Percentiles rank a stretch among this genome's conserved stretches.
Conservation (phyloP, 2,113 vertebrate genomes). For the Eonycteris spelaea region DNA sequence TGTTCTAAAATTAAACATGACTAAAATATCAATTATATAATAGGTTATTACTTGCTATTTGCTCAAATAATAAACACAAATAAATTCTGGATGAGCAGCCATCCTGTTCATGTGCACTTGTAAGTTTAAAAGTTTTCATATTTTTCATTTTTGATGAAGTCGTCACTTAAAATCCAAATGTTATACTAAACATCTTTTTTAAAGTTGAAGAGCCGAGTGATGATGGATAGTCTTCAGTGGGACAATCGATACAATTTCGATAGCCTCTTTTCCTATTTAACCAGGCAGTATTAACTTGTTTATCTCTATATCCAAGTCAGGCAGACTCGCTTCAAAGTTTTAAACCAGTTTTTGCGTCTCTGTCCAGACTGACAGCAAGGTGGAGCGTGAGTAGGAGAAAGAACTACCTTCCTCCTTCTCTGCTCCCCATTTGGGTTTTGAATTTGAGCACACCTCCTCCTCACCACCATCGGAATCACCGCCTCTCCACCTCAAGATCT, state of each 20-base stretch:
- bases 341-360: neutral
- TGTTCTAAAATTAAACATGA: neutral
- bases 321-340: neutral
- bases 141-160: neutral
- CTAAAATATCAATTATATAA: neutral
- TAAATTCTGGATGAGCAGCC: neutral
- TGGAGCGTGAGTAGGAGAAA: neutral
- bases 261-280: neutral
- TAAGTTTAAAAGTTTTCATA: neutral
- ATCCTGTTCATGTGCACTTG: neutral
- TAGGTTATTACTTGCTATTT: neutral
- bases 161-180: constrained; percentile 4
- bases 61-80: neutral
- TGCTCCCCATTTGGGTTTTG: neutral
- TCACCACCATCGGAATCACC: neutral
- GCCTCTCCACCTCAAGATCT: neutral
- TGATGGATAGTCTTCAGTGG: neutral
- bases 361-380: neutral
- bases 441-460: neutral
- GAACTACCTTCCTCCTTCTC: neutral
- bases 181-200: neutral
- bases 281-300: neutral
- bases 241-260: neutral
- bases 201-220: neutral
- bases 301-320: neutral